Base-by-base conservation (phyloP, 2,797 vertebrate species). In the Fratercula arctica region DNA sequence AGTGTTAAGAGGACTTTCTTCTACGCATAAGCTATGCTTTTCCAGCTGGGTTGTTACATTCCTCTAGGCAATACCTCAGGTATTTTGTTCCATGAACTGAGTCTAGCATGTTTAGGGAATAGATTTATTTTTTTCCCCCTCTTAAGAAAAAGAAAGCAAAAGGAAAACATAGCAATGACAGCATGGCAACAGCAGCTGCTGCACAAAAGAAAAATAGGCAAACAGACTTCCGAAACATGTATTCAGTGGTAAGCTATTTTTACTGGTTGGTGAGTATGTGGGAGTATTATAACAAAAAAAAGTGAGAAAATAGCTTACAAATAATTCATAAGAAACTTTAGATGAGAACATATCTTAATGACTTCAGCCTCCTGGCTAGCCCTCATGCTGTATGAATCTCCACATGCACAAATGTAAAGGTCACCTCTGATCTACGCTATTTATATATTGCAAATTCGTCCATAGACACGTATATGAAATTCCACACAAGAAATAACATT, bases 121-220 rank as follows among this genome's bases (percentile, higher is more conserved):
- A 82, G 90, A 56, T 51, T 68, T 66, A 9, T 41, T 28, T 48
- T 33, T 45, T 35, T 17, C 7, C 8, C 26, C 45, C 69, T 68
- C 68, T 80, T 89, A 96, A 95, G 91, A 77, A 89, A 90, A 92
- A 87, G 92, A 94, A 95, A 87, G 90, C 45, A 72, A 93, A 95
- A 67, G 77, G 74, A 95, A 96, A 96, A 95, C 96, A 89, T 96
- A 97, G 97, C 97, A 97, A 97, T 94, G 2, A 90, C 89, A 96
- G 94, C 97, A 94, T 97, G 97, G 96, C 96, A 97, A 97, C 96
- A 95, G 89, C 97, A 93, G 92, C 93, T 97, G 92, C 90, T 24
- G 89, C 94, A 95, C 85, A 94, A 94, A 96, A 93, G 90, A 29
- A 61, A 86, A 96, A 90, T 9, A 96, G 96, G 95, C 93, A 97